phyloP scores from a whole-genome alignment of 2,113 vertebrate genomes.

The Cromileptes altivelis region DNA sequence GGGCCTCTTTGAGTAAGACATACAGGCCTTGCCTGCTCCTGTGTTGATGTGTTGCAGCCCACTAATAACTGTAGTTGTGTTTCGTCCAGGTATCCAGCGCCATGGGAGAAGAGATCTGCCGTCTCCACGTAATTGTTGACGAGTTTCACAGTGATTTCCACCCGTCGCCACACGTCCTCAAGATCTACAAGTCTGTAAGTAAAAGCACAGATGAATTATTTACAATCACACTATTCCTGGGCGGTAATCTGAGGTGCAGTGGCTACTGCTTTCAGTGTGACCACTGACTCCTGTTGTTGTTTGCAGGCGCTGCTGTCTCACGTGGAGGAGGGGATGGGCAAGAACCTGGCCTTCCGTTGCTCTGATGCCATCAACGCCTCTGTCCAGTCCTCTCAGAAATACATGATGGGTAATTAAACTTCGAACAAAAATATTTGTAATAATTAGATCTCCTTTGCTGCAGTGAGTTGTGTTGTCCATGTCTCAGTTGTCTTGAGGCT shows the following conservation, averaged over 20 bases:
- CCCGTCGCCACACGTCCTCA: conserved; percentile 91
- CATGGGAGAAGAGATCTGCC: conserved; percentile 97
- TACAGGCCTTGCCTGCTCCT: no score
- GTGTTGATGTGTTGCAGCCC: neutral
- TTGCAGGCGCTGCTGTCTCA: conserved; percentile 92
- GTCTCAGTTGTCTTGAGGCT: neutral
- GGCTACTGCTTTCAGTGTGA: neutral
- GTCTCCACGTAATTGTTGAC: conserved; percentile 94
- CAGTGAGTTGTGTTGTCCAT: neutral
- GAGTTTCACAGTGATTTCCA: conserved; percentile 95
- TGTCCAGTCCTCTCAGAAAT: conserved; percentile 90
- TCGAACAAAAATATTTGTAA: neutral
- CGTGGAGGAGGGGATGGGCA: conserved; percentile 97
- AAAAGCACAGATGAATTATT: neutral
- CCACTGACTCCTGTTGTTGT: conserved; percentile 27
- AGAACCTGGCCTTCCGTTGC: conserved; percentile 95
- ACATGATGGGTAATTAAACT: conserved; percentile 91
- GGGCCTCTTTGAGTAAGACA: no score
- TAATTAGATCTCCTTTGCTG: no score
- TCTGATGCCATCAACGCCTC: conserved; percentile 90
- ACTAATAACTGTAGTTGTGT: neutral
- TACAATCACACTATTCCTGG: neutral
- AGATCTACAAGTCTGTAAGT: conserved; percentile 94
- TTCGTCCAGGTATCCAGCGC: conserved; percentile 91
- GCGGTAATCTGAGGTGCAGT: neutral